Evolutionary conservation across 2,888 invertebrate genomes (phyloP).

Genomic region (Petrophora chlorosata): DNA sequence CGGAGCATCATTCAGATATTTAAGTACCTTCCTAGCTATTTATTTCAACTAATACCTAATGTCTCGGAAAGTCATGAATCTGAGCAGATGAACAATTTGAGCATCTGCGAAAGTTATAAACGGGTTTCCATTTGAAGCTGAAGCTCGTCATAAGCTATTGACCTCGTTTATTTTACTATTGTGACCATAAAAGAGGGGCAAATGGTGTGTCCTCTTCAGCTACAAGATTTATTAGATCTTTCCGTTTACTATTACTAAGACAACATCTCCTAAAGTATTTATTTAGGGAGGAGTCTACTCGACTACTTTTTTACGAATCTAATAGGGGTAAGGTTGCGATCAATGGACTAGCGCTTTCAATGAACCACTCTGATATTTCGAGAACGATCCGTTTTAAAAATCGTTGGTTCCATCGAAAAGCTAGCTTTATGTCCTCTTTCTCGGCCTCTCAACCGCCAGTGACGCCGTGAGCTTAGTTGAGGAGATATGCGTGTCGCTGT

Average conservation of each 20-base stretch:
- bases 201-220: conserved; percentile 38
- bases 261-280: background rate
- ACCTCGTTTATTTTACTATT: conserved; percentile 57
- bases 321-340: no score
- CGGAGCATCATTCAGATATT: no score
- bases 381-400: no score
- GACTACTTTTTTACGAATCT: no score
- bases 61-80: background rate
- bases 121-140: conserved; percentile 28
- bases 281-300: background rate
- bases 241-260: background rate
- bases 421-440: no score
- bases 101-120: conserved; percentile 30
- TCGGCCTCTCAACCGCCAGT: no score
- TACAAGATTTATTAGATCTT: background rate
- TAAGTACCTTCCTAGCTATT: no score
- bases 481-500: no score
- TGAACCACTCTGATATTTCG: no score
- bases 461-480: no score
- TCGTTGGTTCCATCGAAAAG: no score
- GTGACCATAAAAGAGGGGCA: conserved; percentile 53
- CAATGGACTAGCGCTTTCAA: no score
- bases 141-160: conserved; percentile 45
- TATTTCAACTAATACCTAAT: background rate
- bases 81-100: background rate